Evolutionary conservation across 2,113 vertebrate genomes (phyloP), one percentile per base, ranked within the genome.

Genomic region (Coreoperca whiteheadi): DNA sequence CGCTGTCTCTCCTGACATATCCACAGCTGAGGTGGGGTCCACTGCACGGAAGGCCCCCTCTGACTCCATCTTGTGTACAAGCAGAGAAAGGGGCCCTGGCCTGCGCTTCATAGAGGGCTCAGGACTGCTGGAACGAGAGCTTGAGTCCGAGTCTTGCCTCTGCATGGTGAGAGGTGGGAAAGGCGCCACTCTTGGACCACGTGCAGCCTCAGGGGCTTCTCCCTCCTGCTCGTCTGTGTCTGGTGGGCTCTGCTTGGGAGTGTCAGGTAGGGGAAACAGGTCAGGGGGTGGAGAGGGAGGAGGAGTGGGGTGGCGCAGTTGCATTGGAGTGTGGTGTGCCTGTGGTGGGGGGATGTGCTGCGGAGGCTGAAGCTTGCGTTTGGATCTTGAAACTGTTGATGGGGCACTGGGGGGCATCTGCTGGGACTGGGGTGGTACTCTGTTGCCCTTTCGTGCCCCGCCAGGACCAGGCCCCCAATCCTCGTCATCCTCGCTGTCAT

Each of bases 201-300:
- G 65, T 6, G 76, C 81, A 8, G 78, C 84, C 32, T 74, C 70
- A 8, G 71, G 78, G 9, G 66, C 84, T 18, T 85, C 91, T 60
- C 74, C 83, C n/a, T 92, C 93, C 4, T 91, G 90, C 16, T 95
- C 83, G 0, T 94, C 94, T 53, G 90, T 72, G 73, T 94, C 93
- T 4, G 93, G 95, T 4, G 96, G 96, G 73, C 96, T 96, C 85
- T 96, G 96, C 87, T 96, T 96, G 68, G 96, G 96, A 79, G 96
- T 96, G 88, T 96, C 96, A 1, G 96, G 96, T 7, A 96, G 82
- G 11, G 94, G 94, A 74, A 95, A 96, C 60, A 95, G 92, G 60
- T 96, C 91, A 4, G 94, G 95, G 0, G 95, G 95, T 12, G 95
- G 96, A 41, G 96, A 96, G 7, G 95, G 95, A 23, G 96, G 95